phyloP scores from a whole-genome alignment of 2,797 vertebrate species.

The Nyctalus aviator region DNA sequence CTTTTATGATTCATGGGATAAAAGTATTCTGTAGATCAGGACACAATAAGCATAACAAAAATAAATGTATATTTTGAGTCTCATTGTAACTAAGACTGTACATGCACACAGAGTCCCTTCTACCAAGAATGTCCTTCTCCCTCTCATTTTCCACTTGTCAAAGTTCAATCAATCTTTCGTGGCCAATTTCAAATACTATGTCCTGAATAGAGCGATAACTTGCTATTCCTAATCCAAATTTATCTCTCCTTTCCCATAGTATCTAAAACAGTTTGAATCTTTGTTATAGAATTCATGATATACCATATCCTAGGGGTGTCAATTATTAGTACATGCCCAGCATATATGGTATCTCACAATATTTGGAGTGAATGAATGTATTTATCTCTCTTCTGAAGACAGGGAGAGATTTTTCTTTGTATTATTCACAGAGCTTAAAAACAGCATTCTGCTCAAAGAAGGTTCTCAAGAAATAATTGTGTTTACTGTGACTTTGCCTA shows the following conservation, averaged over 20 bases:
- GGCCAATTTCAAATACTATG: background rate
- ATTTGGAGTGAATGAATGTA: background rate
- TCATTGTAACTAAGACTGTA: background rate
- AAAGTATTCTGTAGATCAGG: background rate
- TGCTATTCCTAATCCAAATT: background rate
- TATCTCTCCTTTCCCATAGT: background rate
- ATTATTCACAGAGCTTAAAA: background rate
- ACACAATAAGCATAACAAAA: slow-evolving; percentile 25
- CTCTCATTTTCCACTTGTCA: background rate
- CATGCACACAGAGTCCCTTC: background rate
- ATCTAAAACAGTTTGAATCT: background rate
- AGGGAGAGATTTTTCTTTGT: slow-evolving; percentile 8
- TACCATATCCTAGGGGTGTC: background rate
- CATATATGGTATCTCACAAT: background rate
- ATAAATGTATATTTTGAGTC: background rate
- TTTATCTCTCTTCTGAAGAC: background rate
- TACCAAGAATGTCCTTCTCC: background rate
- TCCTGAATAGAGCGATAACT: background rate
- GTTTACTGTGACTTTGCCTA: background rate
- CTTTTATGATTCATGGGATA: background rate
- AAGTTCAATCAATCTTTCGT: background rate
- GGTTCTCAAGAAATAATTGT: background rate
- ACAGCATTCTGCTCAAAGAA: background rate
- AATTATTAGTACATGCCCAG: background rate
- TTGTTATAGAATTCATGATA: slow-evolving; percentile 16